phyloP scores from a whole-genome alignment of 2,888 invertebrate species.

The Unio pictorum region DNA sequence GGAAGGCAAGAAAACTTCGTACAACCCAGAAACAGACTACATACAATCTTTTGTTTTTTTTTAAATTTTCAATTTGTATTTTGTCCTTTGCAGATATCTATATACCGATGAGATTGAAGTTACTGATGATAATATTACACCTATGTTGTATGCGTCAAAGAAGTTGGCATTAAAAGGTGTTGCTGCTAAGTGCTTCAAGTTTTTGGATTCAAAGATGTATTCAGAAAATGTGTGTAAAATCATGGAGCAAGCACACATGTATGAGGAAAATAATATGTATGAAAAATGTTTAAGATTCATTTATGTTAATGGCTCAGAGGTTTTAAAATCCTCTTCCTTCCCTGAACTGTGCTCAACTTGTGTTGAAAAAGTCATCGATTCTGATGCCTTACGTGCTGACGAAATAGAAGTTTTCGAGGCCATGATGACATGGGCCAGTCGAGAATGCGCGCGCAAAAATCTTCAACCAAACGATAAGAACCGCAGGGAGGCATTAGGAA shows the following conservation, averaged over 20 bases:
- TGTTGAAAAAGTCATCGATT: conserved; percentile 76
- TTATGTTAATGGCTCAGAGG: conserved; percentile 15
- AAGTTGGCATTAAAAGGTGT: conserved; percentile 29
- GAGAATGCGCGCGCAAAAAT: conserved; percentile 50
- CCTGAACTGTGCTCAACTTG: conserved; percentile 79
- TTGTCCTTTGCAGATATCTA: conserved; percentile 29
- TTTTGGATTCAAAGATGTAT: conserved; percentile 32
- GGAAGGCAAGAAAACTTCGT: too few relatives aligned
- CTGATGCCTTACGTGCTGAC: conserved; percentile 80
- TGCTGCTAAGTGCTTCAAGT: conserved; percentile 24
- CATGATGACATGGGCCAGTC: conserved; percentile 48
- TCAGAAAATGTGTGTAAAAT: conserved; percentile 37
- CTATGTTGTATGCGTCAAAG: conserved; percentile 30
- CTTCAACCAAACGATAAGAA: conserved; percentile 42
- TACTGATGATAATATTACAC: conserved; percentile 32
- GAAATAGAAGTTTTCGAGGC: conserved; percentile 51
- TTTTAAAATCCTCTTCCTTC: conserved; percentile 72
- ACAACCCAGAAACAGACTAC: too few relatives aligned
- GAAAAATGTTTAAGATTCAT: conserved; percentile 34
- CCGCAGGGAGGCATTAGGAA: conserved; percentile 44
- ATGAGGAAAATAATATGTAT: conserved; percentile 27
- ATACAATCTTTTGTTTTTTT: too few relatives aligned
- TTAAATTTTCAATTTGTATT: too few relatives aligned
- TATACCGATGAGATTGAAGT: conserved; percentile 38
- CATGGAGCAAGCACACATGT: conserved; percentile 40